Evolutionary conservation across 2,113 vertebrate species (phyloP).

Genomic region (Taurulus bubalis): DNA sequence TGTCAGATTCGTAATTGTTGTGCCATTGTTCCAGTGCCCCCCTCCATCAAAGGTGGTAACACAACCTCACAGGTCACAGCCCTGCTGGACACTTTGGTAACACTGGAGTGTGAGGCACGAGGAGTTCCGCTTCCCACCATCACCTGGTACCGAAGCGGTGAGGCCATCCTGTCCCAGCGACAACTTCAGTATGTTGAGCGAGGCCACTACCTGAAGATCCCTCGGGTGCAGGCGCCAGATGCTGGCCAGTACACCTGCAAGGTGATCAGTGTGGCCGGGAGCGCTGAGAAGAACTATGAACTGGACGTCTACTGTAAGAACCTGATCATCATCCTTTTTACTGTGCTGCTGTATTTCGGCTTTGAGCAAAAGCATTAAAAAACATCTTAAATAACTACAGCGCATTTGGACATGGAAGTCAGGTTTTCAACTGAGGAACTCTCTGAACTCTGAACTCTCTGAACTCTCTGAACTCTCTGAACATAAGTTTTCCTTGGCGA

Average conservation of each 20-base stretch:
- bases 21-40: conserved; percentile 86
- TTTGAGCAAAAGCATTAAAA: not conserved
- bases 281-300: conserved; percentile 86
- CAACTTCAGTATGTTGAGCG: conserved; percentile 88
- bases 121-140: conserved; percentile 91
- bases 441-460: no score
- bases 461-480: no score
- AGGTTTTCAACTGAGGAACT: not conserved
- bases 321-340: not conserved
- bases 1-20: not conserved
- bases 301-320: conserved; percentile 92
- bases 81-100: conserved; percentile 85
- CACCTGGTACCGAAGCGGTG: conserved; percentile 91
- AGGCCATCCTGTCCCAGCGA: conserved; percentile 82
- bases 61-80: conserved; percentile 85
- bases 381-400: not conserved
- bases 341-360: not conserved
- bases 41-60: conserved; percentile 93
- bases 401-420: not conserved
- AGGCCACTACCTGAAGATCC: conserved; percentile 92
- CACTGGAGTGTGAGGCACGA: conserved; percentile 91
- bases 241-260: conserved; percentile 88
- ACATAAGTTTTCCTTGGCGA: no score
- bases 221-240: conserved; percentile 86
- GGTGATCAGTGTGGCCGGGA: conserved; percentile 86